phyloP scores from a whole-genome alignment of 2,888 invertebrate species.

The Belgica antarctica region DNA sequence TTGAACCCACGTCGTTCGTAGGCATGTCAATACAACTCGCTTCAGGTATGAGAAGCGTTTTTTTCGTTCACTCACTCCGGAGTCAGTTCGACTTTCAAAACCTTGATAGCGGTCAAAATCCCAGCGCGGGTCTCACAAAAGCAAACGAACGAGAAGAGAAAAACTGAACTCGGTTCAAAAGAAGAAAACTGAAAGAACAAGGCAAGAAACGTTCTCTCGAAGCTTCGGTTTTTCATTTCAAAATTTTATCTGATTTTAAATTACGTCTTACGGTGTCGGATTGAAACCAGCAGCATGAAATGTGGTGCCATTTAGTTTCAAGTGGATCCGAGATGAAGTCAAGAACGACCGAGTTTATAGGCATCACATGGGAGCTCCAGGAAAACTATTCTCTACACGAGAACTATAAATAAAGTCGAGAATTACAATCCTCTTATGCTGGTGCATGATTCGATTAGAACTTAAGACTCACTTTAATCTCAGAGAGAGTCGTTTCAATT shows the following conservation, averaged over 20 bases:
- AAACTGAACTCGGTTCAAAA: background rate
- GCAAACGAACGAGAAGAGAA: background rate
- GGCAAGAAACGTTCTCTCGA: background rate
- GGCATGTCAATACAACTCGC: background rate
- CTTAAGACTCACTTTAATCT: no score
- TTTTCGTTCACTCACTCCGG: background rate
- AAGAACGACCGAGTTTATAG: no score
- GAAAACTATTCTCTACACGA: no score
- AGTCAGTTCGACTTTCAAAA: constrained; percentile 25
- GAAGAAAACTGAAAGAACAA: background rate
- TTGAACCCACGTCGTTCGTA: no score
- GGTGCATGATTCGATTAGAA: no score
- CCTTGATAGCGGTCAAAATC: constrained; percentile 25
- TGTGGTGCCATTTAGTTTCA: background rate
- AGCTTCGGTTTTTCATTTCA: constrained; percentile 9
- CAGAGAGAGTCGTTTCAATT: no score
- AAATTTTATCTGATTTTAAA: constrained; percentile 5
- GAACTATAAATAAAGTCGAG: no score
- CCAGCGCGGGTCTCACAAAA: constrained; percentile 23
- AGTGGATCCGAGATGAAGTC: background rate
- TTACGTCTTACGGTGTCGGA: background rate
- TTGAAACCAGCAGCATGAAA: background rate
- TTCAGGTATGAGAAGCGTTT: background rate
- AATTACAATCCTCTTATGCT: no score
- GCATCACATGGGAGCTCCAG: no score